phyloP scores from a whole-genome alignment of 1,140 invertebrate species.

The Drosophila kepulauana region DNA sequence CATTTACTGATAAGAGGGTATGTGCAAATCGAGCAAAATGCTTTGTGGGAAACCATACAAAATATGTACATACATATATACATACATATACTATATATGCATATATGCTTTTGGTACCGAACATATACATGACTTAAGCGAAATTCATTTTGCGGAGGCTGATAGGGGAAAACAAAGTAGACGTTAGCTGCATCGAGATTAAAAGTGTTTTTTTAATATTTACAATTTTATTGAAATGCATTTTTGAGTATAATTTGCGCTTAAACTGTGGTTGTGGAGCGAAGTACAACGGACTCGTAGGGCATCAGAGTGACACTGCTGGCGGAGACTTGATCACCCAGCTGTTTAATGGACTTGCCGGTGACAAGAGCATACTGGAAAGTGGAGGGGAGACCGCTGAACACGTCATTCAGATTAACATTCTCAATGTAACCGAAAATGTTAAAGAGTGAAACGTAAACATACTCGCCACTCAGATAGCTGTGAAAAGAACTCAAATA shows the following conservation, averaged over 20 bases:
- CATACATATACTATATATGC: no score
- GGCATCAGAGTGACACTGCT: constrained; percentile 74
- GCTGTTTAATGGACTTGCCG: constrained; percentile 68
- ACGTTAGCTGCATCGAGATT: constrained; percentile 3
- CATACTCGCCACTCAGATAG: constrained; percentile 55
- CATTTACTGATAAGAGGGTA: no score
- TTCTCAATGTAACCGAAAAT: constrained; percentile 72
- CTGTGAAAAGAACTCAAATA: constrained; percentile 22
- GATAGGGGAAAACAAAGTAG: neutral
- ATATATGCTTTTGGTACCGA: no score
- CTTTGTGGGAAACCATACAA: no score
- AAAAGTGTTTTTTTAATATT: neutral
- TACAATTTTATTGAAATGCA: neutral
- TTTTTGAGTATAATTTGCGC: neutral
- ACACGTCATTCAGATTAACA: constrained; percentile 63
- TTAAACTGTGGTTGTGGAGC: constrained; percentile 60
- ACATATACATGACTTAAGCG: neutral
- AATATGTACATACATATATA: no score
- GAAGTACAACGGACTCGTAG: constrained; percentile 70
- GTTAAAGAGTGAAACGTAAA: constrained; percentile 76
- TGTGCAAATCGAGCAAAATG: no score
- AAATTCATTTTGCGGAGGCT: neutral
- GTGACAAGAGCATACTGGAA: constrained; percentile 78
- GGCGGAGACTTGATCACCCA: constrained; percentile 60
- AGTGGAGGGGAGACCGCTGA: constrained; percentile 54